Evolutionary conservation across 2,113 vertebrate species (phyloP).

Genomic region (Kobus ellipsiprymnus): DNA sequence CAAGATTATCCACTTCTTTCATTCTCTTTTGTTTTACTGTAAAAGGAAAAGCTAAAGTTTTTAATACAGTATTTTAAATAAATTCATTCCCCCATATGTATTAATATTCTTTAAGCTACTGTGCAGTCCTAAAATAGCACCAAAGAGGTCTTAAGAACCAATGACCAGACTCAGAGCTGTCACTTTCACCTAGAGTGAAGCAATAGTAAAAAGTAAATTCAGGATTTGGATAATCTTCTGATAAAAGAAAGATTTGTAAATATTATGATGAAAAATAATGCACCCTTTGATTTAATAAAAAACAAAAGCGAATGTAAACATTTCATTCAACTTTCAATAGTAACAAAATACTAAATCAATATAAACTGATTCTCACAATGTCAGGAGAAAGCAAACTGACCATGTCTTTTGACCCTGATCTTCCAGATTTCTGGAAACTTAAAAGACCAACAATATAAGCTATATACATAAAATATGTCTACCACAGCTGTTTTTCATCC

Average conservation of each 20-base stretch:
- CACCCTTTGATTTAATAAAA: not conserved
- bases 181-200: not conserved
- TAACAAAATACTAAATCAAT: not conserved
- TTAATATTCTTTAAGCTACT: not conserved
- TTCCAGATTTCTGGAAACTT: not conserved
- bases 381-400: not conserved
- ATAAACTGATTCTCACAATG: not conserved
- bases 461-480: not conserved
- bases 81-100: not conserved
- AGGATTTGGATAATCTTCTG: not conserved
- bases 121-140: not conserved
- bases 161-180: not conserved
- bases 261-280: not conserved
- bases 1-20: conserved; percentile 82
- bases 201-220: not conserved
- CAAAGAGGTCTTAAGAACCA: not conserved
- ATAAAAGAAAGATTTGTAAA: not conserved
- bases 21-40: conserved; percentile 74
- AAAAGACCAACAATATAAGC: not conserved
- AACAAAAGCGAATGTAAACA: not conserved
- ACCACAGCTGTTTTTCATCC: not conserved
- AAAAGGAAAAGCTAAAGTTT: conserved; percentile 35
- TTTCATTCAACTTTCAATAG: not conserved
- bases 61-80: not conserved
- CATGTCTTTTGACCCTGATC: not conserved